Evolutionary conservation across 2,888 invertebrate species (phyloP).

Genomic region (Hemithea aestivaria): DNA sequence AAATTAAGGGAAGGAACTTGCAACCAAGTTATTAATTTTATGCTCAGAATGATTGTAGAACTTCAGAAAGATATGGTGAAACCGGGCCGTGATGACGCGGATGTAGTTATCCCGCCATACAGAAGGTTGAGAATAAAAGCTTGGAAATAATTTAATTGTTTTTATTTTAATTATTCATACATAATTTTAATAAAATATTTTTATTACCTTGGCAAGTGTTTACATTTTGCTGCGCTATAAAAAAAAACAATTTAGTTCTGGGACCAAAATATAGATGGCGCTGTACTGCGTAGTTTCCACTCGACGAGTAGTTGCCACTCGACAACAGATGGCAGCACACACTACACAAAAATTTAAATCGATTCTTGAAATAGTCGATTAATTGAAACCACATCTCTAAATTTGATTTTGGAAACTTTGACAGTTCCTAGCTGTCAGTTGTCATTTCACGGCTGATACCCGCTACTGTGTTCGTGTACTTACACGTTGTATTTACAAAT

Average conservation of each 20-base stretch:
- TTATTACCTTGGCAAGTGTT: not conserved
- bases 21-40: conserved; percentile 72
- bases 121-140: conserved; percentile 61
- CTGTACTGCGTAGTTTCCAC: too few relatives aligned
- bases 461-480: conserved; percentile 27
- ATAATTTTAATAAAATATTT: not conserved
- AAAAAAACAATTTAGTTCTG: too few relatives aligned
- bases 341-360: too few relatives aligned
- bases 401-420: too few relatives aligned
- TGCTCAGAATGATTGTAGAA: conserved; percentile 69
- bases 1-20: conserved; percentile 79
- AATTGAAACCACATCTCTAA: too few relatives aligned
- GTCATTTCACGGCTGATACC: conserved; percentile 11
- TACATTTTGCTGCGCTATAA: too few relatives aligned
- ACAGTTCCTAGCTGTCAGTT: too few relatives aligned
- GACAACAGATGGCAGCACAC: too few relatives aligned
- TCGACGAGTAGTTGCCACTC: too few relatives aligned
- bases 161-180: conserved; percentile 11
- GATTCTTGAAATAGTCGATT: too few relatives aligned
- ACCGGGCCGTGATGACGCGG: conserved; percentile 58
- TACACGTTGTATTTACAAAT: conserved; percentile 50
- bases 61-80: conserved; percentile 69
- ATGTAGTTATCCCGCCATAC: conserved; percentile 59
- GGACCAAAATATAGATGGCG: too few relatives aligned
- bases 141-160: conserved; percentile 55